Base-by-base conservation (phyloP, 37 sponge, comb jelly and placozoan genomes). In the Beroe forskalii region DNA sequence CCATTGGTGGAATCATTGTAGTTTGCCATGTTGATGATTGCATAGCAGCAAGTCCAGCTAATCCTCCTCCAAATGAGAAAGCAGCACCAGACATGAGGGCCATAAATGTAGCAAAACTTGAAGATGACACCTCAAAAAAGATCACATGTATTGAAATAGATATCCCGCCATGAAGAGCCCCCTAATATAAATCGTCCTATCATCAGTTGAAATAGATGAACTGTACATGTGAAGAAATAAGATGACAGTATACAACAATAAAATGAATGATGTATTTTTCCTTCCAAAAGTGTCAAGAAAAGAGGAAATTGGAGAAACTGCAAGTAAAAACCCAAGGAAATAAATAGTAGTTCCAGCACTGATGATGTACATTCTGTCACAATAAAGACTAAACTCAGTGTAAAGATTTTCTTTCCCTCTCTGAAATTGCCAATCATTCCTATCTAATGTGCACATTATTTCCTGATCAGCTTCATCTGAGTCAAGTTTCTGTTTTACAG, bases 351-450 rank as follows among this genome's bases (percentile, higher is more conserved):
- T 24, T 20, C 86, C 86, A 12, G 35, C 23, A 43, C 55, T 44
- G 44, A 80, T 43, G 2, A 80, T 32, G 24, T 38, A 80, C 86
- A 28, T 80, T 22, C 55, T 80, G 55, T 80, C 86, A 80, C 86
- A 80, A 42, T 80, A 80, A 8, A 80, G 30, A 80, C 42, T 22
- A 42, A 42, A 80, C 55, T 80, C 86, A 30, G 86, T 80, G 19
- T n/a, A 41, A 27, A 44, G 12, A 25, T 80, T 80, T 8, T 3
- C 22, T 24, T 44, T 32, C 35, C 55, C 86, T 24, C 27, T 23
- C 23, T 1, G 0, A 25, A 80, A 80, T 8, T 3, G 28, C 86
- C 86, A 80, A 22, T 80, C 86, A 23, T 27, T 25, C 19, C 30
- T 6, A 22, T 39, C 38, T 72, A 33, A 4, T 22, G 75, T 72